A percentile compares a stretch with the other conserved stretches of the same genome.
These are phyloP conservation scores for Tangara arthus DNA, from an alignment of 2,797 vertebrate genomes.

Conservation along the genomic window DNA sequence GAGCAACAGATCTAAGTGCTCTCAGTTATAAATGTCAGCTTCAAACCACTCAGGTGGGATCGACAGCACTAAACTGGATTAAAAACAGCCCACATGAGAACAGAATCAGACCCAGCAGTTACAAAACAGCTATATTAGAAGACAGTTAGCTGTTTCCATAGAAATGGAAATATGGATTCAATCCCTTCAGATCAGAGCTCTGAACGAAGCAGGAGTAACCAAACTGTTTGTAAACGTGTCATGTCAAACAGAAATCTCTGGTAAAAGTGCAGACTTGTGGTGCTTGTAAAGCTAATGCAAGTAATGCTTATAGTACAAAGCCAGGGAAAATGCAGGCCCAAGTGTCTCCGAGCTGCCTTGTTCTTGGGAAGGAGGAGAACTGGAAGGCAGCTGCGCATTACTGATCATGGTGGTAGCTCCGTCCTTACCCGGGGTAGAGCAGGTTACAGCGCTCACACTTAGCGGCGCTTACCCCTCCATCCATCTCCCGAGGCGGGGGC, in stretches of 20 bases:
- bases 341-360: fast-evolving
- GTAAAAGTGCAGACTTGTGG: neutral
- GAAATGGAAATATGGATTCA: conserved; percentile 48
- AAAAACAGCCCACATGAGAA: conserved; percentile 32
- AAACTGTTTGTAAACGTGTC: neutral
- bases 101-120: conserved; percentile 3
- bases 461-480: neutral
- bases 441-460: fast-evolving
- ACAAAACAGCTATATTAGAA: conserved; percentile 44
- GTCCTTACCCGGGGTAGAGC: neutral
- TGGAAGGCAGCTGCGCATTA: neutral
- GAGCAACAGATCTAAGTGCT: neutral
- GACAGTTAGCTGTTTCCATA: conserved; percentile 53
- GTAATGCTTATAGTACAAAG: neutral
- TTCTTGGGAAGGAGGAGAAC: neutral
- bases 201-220: neutral
- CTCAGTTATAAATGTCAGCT: neutral
- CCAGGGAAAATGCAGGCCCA: neutral
- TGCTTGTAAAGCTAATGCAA: neutral
- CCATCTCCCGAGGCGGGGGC: fast-evolving
- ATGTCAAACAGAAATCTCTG: neutral
- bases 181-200: neutral
- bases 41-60: conserved; percentile 16
- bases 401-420: fast-evolving
- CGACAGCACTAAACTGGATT: neutral